Base-by-base conservation (phyloP, 2,888 invertebrate species). In the Oscheius onirici region DNA sequence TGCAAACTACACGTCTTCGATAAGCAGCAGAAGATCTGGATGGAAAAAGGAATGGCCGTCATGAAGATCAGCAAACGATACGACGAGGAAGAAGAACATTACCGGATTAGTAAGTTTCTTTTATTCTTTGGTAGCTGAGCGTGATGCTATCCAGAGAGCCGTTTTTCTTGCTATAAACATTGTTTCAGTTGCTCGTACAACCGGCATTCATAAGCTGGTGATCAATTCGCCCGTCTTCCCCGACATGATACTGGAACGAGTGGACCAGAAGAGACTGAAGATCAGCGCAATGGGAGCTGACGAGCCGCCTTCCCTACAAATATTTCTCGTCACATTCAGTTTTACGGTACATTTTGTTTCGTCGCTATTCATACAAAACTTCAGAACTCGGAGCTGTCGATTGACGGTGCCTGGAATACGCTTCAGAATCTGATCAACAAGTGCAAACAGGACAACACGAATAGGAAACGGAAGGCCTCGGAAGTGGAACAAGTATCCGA, bases 1-100 rank as follows among this genome's bases (percentile, higher is more conserved):
- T 83, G 86, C 67, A 86, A 86, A 63, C 77, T 86, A 26, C 83
- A 80, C 76, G 75, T 78, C 6, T 86, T 80, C 75, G 85, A 86
- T 72, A 77, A 74, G 46, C 76, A 80, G 17, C 63, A 76, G 28
- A 79, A 78, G 44, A 65, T 61, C 6, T 86, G 84, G 79, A 65
- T 74, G 13, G 86, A 86, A 68, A 81, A 83, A 57, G 86, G 86
- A 6, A 65, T 83, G 28, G 79, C 79, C 49, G 63, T 60, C 34
- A 52, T 80, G 8, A 54, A 73, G 49, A 78, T 80, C 61, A 80
- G 76, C 65, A 70, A 72, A 22, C 44, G 73, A 8, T 22, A 43
- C 6, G 76, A 76, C 24, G 72, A 78, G 24, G 76, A 73, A 6
- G 58, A 65, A 20, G 70, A 63, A 6, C 77, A 78, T 43, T 68